phyloP scores from a whole-genome alignment of 2,888 invertebrate species.

The Dorcus hopei region DNA sequence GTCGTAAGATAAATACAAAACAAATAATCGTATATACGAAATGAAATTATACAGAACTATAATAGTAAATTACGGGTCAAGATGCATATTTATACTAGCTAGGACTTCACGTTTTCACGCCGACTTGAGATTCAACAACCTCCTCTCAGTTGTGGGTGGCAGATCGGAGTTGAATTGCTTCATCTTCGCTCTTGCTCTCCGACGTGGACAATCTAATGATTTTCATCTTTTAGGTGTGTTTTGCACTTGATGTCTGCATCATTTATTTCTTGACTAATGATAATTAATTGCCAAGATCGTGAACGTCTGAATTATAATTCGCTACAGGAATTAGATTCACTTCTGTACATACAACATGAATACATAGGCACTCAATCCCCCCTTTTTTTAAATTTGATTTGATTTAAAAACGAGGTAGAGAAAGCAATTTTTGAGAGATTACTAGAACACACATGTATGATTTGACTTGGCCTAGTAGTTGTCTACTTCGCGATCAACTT shows the following conservation, averaged over 20 bases:
- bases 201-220: background rate
- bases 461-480: no score
- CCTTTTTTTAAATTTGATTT: no score
- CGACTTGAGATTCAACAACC: constrained; percentile 25
- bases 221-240: background rate
- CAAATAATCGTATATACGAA: constrained; percentile 19
- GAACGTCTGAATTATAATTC: no score
- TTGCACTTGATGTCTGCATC: background rate
- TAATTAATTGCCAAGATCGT: no score
- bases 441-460: no score
- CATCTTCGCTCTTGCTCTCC: constrained; percentile 10
- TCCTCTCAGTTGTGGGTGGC: constrained; percentile 24
- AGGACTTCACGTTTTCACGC: constrained; percentile 26
- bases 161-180: constrained; percentile 22
- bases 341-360: no score
- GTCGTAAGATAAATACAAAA: constrained; percentile 30
- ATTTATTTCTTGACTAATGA: no score
- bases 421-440: no score
- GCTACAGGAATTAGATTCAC: no score
- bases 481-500: no score
- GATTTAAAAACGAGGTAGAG: no score
- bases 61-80: constrained; percentile 35
- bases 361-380: no score
- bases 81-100: constrained; percentile 28
- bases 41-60: constrained; percentile 32